Percentiles rank a stretch among this genome's conserved stretches.
Evolutionary conservation across 2,797 vertebrate genomes (phyloP).

Genomic region (Gobionotothen gibberifrons): DNA sequence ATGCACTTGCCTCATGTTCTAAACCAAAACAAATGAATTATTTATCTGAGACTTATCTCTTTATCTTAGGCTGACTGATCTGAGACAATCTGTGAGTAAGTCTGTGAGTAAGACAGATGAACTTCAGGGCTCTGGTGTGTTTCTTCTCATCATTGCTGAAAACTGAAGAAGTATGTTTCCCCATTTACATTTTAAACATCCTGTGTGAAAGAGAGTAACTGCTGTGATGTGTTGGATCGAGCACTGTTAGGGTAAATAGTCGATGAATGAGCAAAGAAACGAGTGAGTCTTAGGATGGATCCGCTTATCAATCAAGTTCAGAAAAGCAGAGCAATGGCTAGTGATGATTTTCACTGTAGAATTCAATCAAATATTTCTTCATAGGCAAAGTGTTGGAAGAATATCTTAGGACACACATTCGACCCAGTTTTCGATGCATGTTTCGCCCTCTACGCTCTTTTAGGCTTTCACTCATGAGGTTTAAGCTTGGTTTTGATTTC

Average conservation of each 20-base stretch:
- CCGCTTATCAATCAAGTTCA: background rate
- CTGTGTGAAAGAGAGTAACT: conserved; percentile 24
- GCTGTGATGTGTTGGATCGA: conserved; percentile 26
- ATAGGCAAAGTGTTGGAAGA: conserved; percentile 21
- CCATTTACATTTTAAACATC: conserved; percentile 26
- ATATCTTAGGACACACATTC: conserved; percentile 29
- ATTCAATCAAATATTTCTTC: conserved; percentile 11
- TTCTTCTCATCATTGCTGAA: conserved; percentile 6
- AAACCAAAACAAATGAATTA: conserved; percentile 36
- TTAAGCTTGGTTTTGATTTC: conserved; percentile 76
- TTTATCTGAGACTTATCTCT: conserved; percentile 34
- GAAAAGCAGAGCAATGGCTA: background rate
- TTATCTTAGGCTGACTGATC: conserved; percentile 17
- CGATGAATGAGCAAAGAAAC: conserved; percentile 12
- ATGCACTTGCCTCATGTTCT: background rate
- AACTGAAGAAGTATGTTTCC: conserved; percentile 4
- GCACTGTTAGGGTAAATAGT: conserved; percentile 8
- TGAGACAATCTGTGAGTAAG: conserved; percentile 25
- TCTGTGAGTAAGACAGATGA: conserved; percentile 14
- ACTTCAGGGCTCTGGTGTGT: background rate
- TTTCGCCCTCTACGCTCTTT: conserved; percentile 43
- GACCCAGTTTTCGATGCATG: conserved; percentile 46
- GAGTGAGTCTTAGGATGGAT: conserved; percentile 11
- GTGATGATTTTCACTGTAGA: background rate
- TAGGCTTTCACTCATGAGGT: conserved; percentile 52